Evolutionary conservation across 37 sponge, comb jelly and placozoan genomes (phyloP).

Genomic region (Geodia barretti): DNA sequence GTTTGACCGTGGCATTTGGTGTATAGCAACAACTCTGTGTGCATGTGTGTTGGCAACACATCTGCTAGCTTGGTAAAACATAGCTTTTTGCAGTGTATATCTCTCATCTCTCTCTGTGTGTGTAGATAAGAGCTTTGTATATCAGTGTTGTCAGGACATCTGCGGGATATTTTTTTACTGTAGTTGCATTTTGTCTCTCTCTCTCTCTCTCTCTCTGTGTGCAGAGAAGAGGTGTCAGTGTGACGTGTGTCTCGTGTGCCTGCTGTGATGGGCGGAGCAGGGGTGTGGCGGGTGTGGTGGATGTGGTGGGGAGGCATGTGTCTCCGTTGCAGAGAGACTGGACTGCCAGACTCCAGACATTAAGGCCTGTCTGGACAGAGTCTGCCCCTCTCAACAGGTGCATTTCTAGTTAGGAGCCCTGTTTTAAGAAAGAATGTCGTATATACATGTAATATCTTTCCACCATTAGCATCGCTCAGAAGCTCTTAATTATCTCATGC

Average conservation of each 20-base stretch:
- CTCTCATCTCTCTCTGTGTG: background rate
- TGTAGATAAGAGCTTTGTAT: background rate
- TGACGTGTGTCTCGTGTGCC: no score
- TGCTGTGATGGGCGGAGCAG: no score
- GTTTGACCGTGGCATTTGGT: no score
- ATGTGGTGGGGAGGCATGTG: constrained; percentile 18
- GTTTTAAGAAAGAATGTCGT: no score
- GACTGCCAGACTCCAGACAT: constrained; percentile 56
- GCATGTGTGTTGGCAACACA: background rate
- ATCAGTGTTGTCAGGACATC: background rate
- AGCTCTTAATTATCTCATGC: no score
- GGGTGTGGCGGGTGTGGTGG: background rate
- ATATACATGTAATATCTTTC: no score
- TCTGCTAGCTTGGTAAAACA: background rate
- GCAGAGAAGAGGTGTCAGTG: no score
- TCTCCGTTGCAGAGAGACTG: constrained; percentile 10
- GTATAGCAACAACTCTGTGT: no score
- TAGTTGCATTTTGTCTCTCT: background rate
- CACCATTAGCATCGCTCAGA: no score
- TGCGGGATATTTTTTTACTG: no score
- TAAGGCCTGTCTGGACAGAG: constrained; percentile 51
- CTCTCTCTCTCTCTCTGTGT: background rate
- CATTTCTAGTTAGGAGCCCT: background rate
- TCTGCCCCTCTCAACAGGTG: constrained; percentile 69
- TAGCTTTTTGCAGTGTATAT: background rate